Percentiles rank a stretch among this genome's conserved stretches.
These are phyloP conservation scores for Eremophila alpestris DNA, from an alignment of 2,797 vertebrate species.

Conservation along the genomic window DNA sequence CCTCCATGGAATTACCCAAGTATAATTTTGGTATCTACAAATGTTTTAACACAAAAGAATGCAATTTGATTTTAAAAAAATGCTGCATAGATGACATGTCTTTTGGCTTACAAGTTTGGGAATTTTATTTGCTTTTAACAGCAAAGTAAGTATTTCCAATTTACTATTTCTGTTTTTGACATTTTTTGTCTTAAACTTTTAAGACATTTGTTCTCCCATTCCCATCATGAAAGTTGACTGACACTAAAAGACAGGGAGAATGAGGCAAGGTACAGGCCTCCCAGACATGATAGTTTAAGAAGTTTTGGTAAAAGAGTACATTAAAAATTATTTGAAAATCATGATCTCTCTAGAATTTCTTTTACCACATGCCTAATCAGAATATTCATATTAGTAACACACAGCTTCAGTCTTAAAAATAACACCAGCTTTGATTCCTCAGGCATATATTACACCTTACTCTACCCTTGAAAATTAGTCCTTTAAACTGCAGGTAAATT, in stretches of 20 bases:
- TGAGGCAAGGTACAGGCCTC: not conserved
- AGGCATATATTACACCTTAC: not conserved
- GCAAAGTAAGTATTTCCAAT: not conserved
- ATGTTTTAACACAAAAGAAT: not conserved
- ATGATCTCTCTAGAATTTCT: not conserved
- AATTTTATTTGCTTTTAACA: not conserved
- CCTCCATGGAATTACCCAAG: not conserved
- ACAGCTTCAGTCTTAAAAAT: not conserved
- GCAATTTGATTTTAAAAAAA: not conserved
- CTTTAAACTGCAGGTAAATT: not conserved
- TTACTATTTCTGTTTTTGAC: not conserved
- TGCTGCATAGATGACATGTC: not conserved
- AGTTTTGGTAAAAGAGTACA: not conserved
- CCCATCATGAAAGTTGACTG: not conserved
- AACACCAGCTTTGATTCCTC: not conserved
- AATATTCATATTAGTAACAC: not conserved
- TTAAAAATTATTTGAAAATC: not conserved
- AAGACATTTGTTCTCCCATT: not conserved
- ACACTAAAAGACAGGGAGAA: not conserved
- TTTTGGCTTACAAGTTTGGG: not conserved
- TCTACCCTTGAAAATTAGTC: not conserved
- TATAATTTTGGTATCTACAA: not conserved
- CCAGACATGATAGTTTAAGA: not conserved
- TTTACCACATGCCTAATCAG: not conserved
- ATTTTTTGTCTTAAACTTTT: not conserved